Percentiles rank a stretch among this genome's conserved stretches.
phyloP scores from a whole-genome alignment of 2,888 invertebrate species.

The Syrphus vitripennis region DNA sequence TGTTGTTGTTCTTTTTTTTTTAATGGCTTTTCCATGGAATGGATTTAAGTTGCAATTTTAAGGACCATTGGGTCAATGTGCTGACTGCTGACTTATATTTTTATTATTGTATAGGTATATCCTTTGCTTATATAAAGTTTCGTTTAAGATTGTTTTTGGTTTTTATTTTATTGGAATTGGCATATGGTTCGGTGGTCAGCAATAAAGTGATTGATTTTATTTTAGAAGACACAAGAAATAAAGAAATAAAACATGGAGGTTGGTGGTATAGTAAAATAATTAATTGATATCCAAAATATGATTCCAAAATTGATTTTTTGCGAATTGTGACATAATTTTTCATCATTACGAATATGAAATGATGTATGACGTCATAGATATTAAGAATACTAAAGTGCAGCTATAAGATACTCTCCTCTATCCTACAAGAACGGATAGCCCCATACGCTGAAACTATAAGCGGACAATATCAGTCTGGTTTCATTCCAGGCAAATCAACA shows the following conservation, averaged over 20 bases:
- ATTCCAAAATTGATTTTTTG: no score
- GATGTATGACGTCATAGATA: no score
- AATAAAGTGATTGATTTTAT: background rate
- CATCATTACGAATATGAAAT: no score
- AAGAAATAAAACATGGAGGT: background rate
- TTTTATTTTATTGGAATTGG: background rate
- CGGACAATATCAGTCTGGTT: no score
- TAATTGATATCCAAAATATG: no score
- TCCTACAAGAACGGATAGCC: no score
- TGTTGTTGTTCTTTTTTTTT: conserved; percentile 53
- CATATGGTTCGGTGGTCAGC: conserved; percentile 2
- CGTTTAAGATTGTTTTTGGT: background rate
- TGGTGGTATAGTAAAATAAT: no score
- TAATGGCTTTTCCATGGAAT: conserved; percentile 60
- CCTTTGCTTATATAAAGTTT: background rate
- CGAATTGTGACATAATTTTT: no score
- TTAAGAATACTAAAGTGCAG: no score
- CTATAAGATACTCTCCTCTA: no score
- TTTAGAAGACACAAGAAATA: background rate
- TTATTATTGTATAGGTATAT: conserved; percentile 5
- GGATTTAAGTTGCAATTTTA: conserved; percentile 65
- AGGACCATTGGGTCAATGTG: conserved; percentile 69
- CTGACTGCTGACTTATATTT: conserved; percentile 39
- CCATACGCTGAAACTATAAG: no score
- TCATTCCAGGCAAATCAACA: no score